phyloP scores from a whole-genome alignment of 1,140 invertebrate species.

The Euglossa dilemma region DNA sequence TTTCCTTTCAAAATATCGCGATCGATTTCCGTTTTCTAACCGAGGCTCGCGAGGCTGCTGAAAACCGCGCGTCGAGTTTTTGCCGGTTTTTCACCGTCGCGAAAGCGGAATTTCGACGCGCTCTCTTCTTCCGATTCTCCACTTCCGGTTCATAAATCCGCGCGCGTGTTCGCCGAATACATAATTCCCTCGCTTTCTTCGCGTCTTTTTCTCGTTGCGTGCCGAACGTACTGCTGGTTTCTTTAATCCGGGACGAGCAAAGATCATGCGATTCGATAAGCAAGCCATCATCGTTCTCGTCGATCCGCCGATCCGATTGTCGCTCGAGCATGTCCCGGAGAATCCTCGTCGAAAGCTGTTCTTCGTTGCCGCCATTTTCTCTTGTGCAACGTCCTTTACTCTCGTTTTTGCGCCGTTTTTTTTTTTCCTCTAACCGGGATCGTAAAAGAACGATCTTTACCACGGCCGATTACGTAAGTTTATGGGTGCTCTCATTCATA shows the following conservation, averaged over 20 bases:
- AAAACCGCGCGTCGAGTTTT: no score
- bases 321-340: no score
- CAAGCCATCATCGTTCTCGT: no score
- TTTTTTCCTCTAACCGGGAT: not conserved
- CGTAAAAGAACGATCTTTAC: not conserved
- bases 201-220: not conserved
- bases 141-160: conserved; percentile 34
- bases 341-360: not conserved
- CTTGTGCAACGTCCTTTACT: not conserved
- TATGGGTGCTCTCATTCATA: conserved; percentile 4
- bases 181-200: conserved; percentile 29
- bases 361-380: not conserved
- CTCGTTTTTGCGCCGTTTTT: not conserved
- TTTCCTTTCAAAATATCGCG: not conserved
- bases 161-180: conserved; percentile 1
- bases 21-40: no score
- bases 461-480: not conserved
- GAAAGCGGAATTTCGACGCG: conserved; percentile 13
- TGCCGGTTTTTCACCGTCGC: not conserved
- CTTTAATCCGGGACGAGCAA: not conserved
- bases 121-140: not conserved
- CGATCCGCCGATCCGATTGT: not conserved
- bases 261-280: not conserved
- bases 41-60: not conserved
- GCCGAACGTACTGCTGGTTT: not conserved